These are phyloP conservation scores for Danio jaintianensis DNA, from an alignment of 2,797 vertebrate genomes.

Conservation along the genomic window DNA sequence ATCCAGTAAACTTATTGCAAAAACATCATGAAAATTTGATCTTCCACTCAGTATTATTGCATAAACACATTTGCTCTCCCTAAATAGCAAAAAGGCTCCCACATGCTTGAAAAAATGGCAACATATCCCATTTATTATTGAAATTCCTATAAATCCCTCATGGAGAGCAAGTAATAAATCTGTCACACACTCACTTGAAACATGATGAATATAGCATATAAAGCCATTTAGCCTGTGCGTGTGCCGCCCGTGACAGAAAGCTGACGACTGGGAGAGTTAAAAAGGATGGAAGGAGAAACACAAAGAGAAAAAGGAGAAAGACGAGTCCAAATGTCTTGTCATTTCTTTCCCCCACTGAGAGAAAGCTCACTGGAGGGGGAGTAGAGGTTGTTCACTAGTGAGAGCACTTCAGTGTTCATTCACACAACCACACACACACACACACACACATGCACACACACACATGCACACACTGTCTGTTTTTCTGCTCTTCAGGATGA, in stretches of 20 bases:
- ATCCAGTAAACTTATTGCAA: too few species aligned
- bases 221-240: constrained; percentile 52
- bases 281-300: constrained; percentile 7
- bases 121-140: constrained; percentile 49
- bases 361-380: constrained; percentile 34
- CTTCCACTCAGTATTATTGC: not conserved
- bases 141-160: constrained; percentile 54
- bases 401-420: constrained; percentile 39
- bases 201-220: constrained; percentile 51
- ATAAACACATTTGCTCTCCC: not conserved
- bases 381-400: constrained; percentile 18
- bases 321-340: constrained; percentile 38
- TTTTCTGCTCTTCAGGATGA: constrained; percentile 51
- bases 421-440: constrained; percentile 32
- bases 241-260: constrained; percentile 31
- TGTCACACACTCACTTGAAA: constrained; percentile 42
- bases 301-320: constrained; percentile 16
- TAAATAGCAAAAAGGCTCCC: constrained; percentile 9
- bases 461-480: constrained; percentile 41
- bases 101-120: constrained; percentile 26
- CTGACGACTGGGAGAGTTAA: constrained; percentile 28
- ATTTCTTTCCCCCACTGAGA: constrained; percentile 47
- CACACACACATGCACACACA: constrained; percentile 27
- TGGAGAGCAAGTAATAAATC: constrained; percentile 51
- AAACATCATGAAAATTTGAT: not conserved